Evolutionary conservation across 2,888 invertebrate species (phyloP), one percentile per base, ranked within the genome.

Genomic region (Nemoura dubitans): DNA sequence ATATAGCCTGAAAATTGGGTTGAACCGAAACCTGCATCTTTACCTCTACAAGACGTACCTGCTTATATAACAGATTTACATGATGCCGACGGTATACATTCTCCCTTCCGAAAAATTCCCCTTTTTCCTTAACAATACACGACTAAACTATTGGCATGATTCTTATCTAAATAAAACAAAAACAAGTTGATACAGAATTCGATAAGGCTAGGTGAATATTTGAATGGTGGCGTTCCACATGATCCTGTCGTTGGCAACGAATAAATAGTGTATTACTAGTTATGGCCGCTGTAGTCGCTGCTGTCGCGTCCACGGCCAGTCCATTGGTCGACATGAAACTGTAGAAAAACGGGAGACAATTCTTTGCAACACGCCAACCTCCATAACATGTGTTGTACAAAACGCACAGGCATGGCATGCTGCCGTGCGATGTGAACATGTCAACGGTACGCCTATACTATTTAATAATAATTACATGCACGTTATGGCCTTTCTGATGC

Each of bases 321-420:
- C 59, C 59, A 59, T 59, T 59, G 59, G 59, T 21, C 21, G 59
- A 21, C 59, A 59, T 21, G 59, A 59, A 78, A 78, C 27, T 2
- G 26, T 25, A 78, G n/a, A 78, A 78, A 78, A 78, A 78, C 28
- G 21, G 30, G 30, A 81, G 81, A 81, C 30, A 81, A 81, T 28
- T 81, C 81, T n/a, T 29, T 16, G 28, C 30, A 81, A 30, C 81
- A 81, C 81, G 81, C 81, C n/a, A 81, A 81, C 29, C 59, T 30
- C 6, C n/a, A 30, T 81, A 30, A 81, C 81, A 81, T 81, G 81
- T 81, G 81, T 81, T 14, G 16, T 28, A 81, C 81, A 81, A 81
- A 81, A 81, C 81, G 81, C 7, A n/a, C 81, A 28, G 14, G 30
- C 81, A 28, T n/a, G 59, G 59, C 59, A 59, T 59, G 59, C 16